Conservation (phyloP, 2,888 invertebrate species). For the Busseola fusca region DNA sequence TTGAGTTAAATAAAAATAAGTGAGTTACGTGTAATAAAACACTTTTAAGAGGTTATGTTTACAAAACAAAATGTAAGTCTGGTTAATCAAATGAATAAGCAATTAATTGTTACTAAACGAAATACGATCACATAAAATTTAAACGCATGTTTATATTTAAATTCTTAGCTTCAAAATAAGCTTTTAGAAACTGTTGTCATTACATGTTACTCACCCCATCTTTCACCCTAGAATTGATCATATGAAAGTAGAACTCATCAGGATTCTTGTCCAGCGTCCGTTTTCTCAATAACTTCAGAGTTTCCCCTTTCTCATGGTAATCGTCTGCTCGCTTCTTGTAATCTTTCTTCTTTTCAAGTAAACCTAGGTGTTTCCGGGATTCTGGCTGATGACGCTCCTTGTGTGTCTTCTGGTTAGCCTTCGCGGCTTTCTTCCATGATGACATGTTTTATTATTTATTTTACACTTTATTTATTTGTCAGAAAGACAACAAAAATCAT, state of each 20-base stretch:
- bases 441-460: conserved; percentile 90
- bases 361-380: conserved; percentile 92
- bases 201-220: conserved; percentile 81
- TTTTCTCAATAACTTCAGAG: conserved; percentile 94
- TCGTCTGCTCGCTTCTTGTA: conserved; percentile 94
- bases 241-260: conserved; percentile 99
- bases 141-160: background rate
- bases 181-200: background rate
- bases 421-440: conserved; percentile 96
- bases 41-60: conserved; percentile 22
- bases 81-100: background rate
- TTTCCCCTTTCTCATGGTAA: conserved; percentile 94
- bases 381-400: conserved; percentile 96
- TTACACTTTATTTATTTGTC: background rate
- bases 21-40: too few species aligned
- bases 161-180: background rate
- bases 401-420: conserved; percentile 95
- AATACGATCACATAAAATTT: background rate
- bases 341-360: conserved; percentile 97
- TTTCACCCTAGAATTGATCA: conserved; percentile 95
- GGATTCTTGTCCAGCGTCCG: conserved; percentile 97
- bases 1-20: too few species aligned
- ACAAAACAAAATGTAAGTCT: background rate
- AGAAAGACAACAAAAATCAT: conserved; percentile 14
- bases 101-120: background rate